Percentiles rank a stretch among this genome's conserved stretches.
These are phyloP conservation scores for Dendrolimus punctatus DNA, from an alignment of 1,140 invertebrate genomes.

Conservation along the genomic window DNA sequence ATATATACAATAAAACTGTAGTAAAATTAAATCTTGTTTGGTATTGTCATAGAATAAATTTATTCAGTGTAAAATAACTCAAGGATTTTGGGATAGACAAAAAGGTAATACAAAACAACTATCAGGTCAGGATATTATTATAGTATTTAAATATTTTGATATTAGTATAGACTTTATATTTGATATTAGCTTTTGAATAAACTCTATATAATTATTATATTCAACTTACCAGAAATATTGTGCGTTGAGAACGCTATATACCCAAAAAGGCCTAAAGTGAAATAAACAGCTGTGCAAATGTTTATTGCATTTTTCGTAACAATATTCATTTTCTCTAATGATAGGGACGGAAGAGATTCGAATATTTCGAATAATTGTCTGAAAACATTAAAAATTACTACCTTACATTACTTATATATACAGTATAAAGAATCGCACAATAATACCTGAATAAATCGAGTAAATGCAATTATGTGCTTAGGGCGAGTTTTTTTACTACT, in stretches of 20 bases:
- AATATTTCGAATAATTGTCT: constrained; percentile 97
- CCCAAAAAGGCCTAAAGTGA: constrained; percentile 93
- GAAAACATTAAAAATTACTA: constrained; percentile 16
- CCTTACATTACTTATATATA: too few relatives aligned
- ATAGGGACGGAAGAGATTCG: constrained; percentile 89
- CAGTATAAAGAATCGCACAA: too few relatives aligned
- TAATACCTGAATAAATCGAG: too few relatives aligned
- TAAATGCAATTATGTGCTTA: background rate
- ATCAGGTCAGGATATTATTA: too few relatives aligned
- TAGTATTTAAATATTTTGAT: too few relatives aligned
- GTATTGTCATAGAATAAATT: background rate
- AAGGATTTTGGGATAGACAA: too few relatives aligned
- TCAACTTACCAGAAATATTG: constrained; percentile 74
- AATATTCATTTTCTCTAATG: constrained; percentile 90
- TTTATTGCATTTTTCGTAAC: constrained; percentile 91
- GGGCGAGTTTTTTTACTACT: background rate
- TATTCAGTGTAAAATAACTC: background rate
- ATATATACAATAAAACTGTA: background rate
- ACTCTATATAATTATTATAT: background rate
- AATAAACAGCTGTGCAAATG: constrained; percentile 91
- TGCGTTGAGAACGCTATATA: constrained; percentile 93
- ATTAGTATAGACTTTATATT: too few relatives aligned
- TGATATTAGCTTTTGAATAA: background rate
- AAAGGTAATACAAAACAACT: too few relatives aligned
- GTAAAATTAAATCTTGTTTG: too few relatives aligned